These are phyloP conservation scores for Gastrophysa polygoni DNA, from an alignment of 2,888 invertebrate genomes.

Conservation along the genomic window DNA sequence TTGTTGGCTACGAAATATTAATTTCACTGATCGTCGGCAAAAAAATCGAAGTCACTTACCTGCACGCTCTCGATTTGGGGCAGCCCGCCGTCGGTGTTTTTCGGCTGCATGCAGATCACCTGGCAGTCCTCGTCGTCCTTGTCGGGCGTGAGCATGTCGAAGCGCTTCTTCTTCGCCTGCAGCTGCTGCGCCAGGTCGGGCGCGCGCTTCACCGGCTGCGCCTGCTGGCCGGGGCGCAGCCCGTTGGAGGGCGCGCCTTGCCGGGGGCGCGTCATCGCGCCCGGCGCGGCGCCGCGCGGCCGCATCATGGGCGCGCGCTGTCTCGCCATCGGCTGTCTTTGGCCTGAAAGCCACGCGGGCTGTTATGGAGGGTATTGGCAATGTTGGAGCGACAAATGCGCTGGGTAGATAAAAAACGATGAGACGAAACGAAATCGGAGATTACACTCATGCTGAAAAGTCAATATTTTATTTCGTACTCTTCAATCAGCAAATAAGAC, in stretches of 20 bases:
- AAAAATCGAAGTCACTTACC: conserved; percentile 16
- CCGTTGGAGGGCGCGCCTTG: conserved; percentile 35
- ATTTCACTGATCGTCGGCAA: no score
- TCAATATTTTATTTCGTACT: no score
- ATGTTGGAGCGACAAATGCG: no score
- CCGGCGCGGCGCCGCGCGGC: conserved; percentile 36
- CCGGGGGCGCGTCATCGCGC: conserved; percentile 43
- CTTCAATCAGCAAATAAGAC: no score
- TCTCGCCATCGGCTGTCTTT: conserved; percentile 37
- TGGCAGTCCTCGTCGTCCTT: conserved; percentile 79
- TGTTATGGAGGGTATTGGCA: neutral
- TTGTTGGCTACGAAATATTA: no score
- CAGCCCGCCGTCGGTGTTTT: conserved; percentile 67
- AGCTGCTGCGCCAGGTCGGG: conserved; percentile 56
- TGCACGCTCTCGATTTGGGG: conserved; percentile 75
- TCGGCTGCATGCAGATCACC: conserved; percentile 75
- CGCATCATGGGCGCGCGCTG: conserved; percentile 43
- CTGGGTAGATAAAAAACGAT: no score
- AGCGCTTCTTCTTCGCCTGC: conserved; percentile 60
- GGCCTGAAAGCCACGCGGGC: conserved; percentile 30
- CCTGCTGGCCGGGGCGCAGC: conserved; percentile 27
- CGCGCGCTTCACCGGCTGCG: conserved; percentile 44
- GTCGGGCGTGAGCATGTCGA: conserved; percentile 70
- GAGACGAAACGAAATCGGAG: no score
- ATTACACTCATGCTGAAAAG: no score